Evolutionary conservation across 2,113 vertebrate species (phyloP), one percentile per base, ranked within the genome.

Genomic region (Bubo bubo): DNA sequence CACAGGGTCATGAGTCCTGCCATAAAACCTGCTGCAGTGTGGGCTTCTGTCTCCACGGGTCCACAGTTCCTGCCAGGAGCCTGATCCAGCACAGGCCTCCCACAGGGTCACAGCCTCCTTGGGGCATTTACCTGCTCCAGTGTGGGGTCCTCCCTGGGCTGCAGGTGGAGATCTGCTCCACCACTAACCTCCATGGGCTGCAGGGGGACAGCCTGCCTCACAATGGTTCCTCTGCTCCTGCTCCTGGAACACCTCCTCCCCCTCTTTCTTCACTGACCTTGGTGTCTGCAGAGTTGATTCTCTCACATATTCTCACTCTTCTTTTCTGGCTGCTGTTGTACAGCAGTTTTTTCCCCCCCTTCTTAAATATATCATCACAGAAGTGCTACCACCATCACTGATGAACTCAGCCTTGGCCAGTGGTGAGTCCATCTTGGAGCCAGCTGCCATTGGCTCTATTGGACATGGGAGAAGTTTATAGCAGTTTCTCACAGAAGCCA

Each of bases 121-220:
- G 5, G 12, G 49, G 68, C 30, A 58, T n/a, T 47, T 12, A 14
- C 21, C 30, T 77, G 8, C 23, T 60, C 64, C 28, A 8, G 39
- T 5, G 1, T 30, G 12, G 27, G 23, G 7, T 20, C n/a, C 15
- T 73, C 5, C 22, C 28, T 0, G 0, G 43, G 17, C 39, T 92
- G 24, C 60, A 41, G 30, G 9, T 30, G 45, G 24, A 22, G 24
- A 15, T 28, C 24, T 71, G 68, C 26, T 60, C 14, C 26, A 60
- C 39, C 39, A 28, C 6, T 26, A 49, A 5, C 30, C 13, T 59
- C 14, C 66, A 15, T 18, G 35, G 6, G 6, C 11, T 56, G n/a
- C 39, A 35, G 23, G 47, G 17, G 12, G 12, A 39, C 37, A 52
- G 14, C 6, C 35, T 41, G 10, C 21, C 8, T 17, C 28, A 32